phyloP scores from a whole-genome alignment of 2,113 vertebrate species.

The Daphoenositta chrysoptera region DNA sequence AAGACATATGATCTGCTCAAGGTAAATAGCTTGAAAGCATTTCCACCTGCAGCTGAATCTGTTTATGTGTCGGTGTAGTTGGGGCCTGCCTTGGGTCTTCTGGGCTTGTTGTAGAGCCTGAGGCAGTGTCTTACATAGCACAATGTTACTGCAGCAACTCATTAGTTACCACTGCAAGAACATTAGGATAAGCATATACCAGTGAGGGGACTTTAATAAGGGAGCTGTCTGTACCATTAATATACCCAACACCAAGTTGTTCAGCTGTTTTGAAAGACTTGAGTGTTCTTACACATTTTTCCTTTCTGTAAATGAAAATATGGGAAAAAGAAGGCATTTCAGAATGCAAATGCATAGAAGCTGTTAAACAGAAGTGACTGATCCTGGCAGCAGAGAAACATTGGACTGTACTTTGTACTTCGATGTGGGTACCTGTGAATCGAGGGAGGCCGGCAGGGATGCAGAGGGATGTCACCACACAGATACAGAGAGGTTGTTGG shows the following conservation, averaged over 20 bases:
- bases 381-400: background rate
- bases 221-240: background rate
- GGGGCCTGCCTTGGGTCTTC: slow-evolving; percentile 34
- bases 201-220: slow-evolving; percentile 18
- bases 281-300: background rate
- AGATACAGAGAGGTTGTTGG: background rate
- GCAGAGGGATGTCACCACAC: background rate
- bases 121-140: slow-evolving; percentile 38
- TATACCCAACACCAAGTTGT: background rate
- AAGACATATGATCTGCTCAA: slow-evolving; percentile 36
- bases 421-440: background rate
- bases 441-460: background rate
- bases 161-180: background rate
- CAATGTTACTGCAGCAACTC: slow-evolving; percentile 20
- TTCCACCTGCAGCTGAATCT: slow-evolving; percentile 50
- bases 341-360: background rate
- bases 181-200: background rate
- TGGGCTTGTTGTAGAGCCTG: slow-evolving; percentile 41
- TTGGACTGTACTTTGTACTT: background rate
- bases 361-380: background rate
- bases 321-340: background rate
- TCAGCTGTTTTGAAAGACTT: background rate
- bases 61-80: background rate
- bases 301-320: background rate
- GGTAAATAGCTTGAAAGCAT: slow-evolving; percentile 61